Evolutionary conservation across 2,113 vertebrate genomes (phyloP), one percentile per base, ranked within the genome.

Genomic region (Oplegnathus fasciatus): DNA sequence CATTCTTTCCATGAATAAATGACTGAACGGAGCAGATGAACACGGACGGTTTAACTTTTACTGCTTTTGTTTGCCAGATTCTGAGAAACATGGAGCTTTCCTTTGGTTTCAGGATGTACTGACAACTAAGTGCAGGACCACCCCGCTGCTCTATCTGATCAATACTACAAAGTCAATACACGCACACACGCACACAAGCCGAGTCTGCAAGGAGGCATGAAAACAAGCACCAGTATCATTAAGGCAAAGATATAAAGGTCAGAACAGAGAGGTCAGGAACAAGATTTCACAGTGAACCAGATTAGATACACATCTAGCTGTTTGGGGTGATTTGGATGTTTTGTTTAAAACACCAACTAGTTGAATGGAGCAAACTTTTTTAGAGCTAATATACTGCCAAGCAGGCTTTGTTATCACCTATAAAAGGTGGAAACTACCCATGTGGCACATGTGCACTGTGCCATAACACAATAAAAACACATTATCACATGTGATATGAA

Each of bases 101-200:
- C 30, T 78, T 85, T 20, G 44, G 44, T 83, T 88, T 82, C 74
- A 81, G 75, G 76, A 82, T 83, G 50, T 7, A 28, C 72, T 68
- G 75, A 70, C 69, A 40, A 58, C 70, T 61, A 79, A 80, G 58
- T 72, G 88, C 61, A 37, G 66, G 85, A 90, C 87, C 88, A 91
- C 88, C 89, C 64, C 11, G 67, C 82, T 86, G 75, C 84, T 90
- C 83, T 85, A 82, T 78, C 79, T 26, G 84, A 88, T 93, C 93
- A 90, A 93, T 93, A 87, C 65, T 17, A 74, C 66, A 70, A 82
- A 80, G 80, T 93, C 88, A 80, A 88, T 92, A 87, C 37, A 70
- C 44, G 75, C 40, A 68, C 65, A 79, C 50, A 62, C 58, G 75
- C 68, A 83, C 26, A 57, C 68, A 81, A 44, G 28, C 26, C n/a